Evolutionary conservation across 2,888 invertebrate genomes (phyloP).

Genomic region (Pristionchus exspectatus): DNA sequence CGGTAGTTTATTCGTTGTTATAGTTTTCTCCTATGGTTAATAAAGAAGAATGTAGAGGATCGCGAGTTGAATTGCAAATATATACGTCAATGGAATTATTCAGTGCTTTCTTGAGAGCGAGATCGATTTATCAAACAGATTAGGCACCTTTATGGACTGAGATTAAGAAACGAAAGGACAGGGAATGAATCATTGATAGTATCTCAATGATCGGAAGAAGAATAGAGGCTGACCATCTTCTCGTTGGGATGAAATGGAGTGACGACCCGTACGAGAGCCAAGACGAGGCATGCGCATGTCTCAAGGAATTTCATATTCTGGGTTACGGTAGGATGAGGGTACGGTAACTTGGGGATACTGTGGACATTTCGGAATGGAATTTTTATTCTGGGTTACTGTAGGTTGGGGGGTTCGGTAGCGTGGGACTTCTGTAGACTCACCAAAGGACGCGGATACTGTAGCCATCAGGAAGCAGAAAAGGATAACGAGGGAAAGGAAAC

Average conservation of each 20-base stretch:
- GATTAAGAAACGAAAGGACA: background rate
- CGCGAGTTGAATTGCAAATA: background rate
- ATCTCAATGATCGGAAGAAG: slow-evolving; percentile 30
- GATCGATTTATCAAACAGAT: background rate
- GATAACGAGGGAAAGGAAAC: background rate
- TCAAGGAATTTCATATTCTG: background rate
- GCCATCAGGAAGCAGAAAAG: background rate
- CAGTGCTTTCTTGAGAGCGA: background rate
- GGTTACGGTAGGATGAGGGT: background rate
- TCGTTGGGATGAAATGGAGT: background rate
- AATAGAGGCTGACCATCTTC: background rate
- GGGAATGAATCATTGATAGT: background rate
- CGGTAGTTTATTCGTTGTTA: background rate
- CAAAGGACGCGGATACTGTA: background rate
- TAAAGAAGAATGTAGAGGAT: background rate
- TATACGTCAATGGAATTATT: background rate
- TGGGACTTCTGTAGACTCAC: background rate
- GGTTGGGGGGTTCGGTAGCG: background rate
- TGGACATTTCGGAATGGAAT: background rate
- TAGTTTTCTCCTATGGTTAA: background rate
- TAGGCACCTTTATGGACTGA: background rate
- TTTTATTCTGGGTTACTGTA: background rate
- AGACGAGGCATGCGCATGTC: slow-evolving; percentile 36
- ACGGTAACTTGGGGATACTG: background rate
- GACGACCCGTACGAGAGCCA: slow-evolving; percentile 9